Base-by-base conservation (phyloP, 2,888 invertebrate species). In the Caenorhabditis sp. region DNA sequence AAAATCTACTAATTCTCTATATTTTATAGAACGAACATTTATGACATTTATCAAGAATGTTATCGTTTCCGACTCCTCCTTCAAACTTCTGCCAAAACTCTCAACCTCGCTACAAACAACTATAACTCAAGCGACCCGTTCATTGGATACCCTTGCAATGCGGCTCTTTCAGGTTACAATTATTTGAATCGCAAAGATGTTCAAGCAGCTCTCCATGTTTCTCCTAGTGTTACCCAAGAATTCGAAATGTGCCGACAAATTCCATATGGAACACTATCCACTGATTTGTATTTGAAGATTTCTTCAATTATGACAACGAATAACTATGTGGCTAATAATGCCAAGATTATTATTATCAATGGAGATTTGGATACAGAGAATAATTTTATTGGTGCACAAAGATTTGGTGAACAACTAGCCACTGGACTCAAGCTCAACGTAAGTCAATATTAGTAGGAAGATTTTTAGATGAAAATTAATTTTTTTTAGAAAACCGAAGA, bases 341-440 rank as follows among this genome's bases (percentile, higher is more conserved):
- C 59, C 49, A 76, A 70, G 63, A 66, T 83, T 10, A 59, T 83
- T 57, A 59, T 84, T 38, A 80, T 78, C 73, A 84, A 84, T 59
- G 84, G 84, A 27, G 84, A 84, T 62, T 53, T 74, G 5, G 83
- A 84, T 54, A 43, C 70, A 4, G 66, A 67, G n/a, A 70, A 67
- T 59, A 76, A 73, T 60, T 77, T 78, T 59, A 73, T 83, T 21
- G 76, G 72, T 58, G 83, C 82, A 21, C 80, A 81, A 72, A 63
- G 65, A 31, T 83, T 83, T 56, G 78, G 72, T 23, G 59, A 72
- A 50, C 64, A 76, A 26, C 50, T 82, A 17, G 76, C 66, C 0
- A 27, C 49, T 10, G 12, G 31, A 2, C 52, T 68, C 23, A 67
- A 67, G 1, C 36, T 76, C 43, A 75, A 59, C 21, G 57, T 67